A percentile compares a stretch with the other conserved stretches of the same genome.
Evolutionary conservation across 2,888 invertebrate species (phyloP).

Genomic region (Habrosyne pyritoides): DNA sequence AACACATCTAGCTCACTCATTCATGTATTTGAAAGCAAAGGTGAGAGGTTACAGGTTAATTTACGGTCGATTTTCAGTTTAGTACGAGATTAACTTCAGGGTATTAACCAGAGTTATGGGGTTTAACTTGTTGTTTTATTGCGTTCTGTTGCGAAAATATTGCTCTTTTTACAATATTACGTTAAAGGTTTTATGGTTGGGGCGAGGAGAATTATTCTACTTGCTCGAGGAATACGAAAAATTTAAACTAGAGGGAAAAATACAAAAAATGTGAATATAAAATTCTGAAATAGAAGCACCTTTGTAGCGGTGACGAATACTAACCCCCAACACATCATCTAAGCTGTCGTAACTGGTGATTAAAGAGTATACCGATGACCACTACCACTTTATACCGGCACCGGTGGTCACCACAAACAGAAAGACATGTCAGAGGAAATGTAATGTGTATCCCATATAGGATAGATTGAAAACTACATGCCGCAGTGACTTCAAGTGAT

Average conservation of each 20-base stretch:
- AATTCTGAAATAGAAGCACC: too few relatives aligned
- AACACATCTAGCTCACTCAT: neutral
- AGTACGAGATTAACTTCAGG: neutral
- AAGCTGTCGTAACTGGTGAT: too few relatives aligned
- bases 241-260: neutral
- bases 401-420: too few relatives aligned
- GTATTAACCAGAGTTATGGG: neutral
- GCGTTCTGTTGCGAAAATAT: neutral
- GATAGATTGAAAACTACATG: too few relatives aligned
- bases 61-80: neutral
- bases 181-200: neutral
- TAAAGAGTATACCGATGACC: too few relatives aligned
- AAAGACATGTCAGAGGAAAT: too few relatives aligned
- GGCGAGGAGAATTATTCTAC: neutral
- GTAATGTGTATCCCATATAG: too few relatives aligned
- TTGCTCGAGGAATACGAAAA: too few relatives aligned
- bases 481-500: too few relatives aligned
- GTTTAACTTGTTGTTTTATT: neutral
- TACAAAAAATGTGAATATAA: neutral
- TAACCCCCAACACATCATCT: too few relatives aligned
- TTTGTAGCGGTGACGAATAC: too few relatives aligned
- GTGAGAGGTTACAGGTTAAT: neutral
- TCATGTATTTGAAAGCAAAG: neutral
- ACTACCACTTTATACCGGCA: too few relatives aligned
- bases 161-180: slow-evolving; percentile 2